Evolutionary conservation across 2,797 vertebrate species (phyloP), one percentile per base, ranked within the genome.

Genomic region (Enteromius treurensis): DNA sequence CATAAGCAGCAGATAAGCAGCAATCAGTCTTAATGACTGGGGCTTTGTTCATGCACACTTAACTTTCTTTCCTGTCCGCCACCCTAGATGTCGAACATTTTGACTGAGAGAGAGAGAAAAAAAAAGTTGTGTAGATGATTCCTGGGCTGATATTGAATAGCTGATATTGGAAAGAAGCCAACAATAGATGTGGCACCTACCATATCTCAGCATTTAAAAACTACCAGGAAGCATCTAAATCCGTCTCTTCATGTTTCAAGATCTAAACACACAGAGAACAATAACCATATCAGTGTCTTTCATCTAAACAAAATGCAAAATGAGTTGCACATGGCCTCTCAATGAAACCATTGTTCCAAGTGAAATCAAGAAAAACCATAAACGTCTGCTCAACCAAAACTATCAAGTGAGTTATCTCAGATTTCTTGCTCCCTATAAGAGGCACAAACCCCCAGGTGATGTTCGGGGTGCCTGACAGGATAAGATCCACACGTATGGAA

Each of bases 331-430:
- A 88, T 86, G 86, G 62, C 34, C 69, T 71, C 80, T 86, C 79
- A 86, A 87, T 86, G 79, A 85, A 86, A 23, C 81, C 49, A 85
- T 88, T 87, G 84, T 89, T 85, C 81, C 45, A 4, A 80, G 49
- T 53, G 70, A 84, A 78, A 73, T 81, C 34, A 80, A 88, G 80
- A 87, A 80, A 79, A 45, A 84, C 58, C 40, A 79, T 51, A 76
- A 86, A 51, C 1, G 51, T 77, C 75, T 80, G 37, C 47, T 15
- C 37, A 74, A 65, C 77, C 45, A 53, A 80, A 68, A 73, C 51
- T 58, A 78, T 84, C 70, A 69, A 86, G 81, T 78, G 74, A 78
- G 60, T 71, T 85, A 40, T 84, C 53, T 86, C 76, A 75, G 65
- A 80, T 84, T 80, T 65, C 79, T 81, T 77, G 47, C 75, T 76